Percentiles rank a stretch among this genome's conserved stretches.
Conservation (phyloP, 2,797 vertebrate species). For the Typhlichthys eigenmanni region DNA sequence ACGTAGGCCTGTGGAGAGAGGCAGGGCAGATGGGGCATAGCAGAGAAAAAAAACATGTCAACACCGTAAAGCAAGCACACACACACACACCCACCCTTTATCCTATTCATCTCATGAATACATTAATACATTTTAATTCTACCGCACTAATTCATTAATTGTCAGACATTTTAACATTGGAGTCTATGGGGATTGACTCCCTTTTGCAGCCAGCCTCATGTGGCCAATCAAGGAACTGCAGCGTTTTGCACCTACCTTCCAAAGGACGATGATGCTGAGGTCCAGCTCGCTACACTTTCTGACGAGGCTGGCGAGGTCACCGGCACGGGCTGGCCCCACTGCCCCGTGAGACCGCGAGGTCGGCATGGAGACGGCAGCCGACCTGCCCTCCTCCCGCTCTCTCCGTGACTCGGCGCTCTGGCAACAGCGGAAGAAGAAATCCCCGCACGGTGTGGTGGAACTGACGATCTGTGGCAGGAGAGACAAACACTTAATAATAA, state of each 20-base stretch:
- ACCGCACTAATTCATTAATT: no score
- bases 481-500: background rate
- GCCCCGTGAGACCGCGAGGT: no score
- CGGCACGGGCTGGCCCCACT: conserved; percentile 2
- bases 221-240: no score
- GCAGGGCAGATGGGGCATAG: conserved; percentile 3
- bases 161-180: no score
- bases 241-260: conserved; percentile 85
- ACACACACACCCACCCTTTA: background rate
- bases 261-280: conserved; percentile 88
- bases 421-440: conserved; percentile 91
- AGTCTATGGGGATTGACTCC: no score
- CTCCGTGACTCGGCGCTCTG: conserved; percentile 73
- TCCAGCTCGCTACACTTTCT: conserved; percentile 89
- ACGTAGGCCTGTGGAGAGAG: conserved; percentile 84
- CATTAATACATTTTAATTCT: no score
- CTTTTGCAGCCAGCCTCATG: no score
- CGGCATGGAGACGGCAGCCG: no score
- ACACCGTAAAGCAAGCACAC: background rate
- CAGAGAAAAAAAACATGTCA: no score
- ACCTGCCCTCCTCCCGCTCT: conserved; percentile 6
- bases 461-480: conserved; percentile 84
- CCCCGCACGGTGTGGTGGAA: conserved; percentile 92
- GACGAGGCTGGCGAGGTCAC: conserved; percentile 73
- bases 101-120: background rate